These are phyloP conservation scores for Amblyjoppa fuscipennis DNA, from an alignment of 2,888 invertebrate genomes.

Conservation along the genomic window DNA sequence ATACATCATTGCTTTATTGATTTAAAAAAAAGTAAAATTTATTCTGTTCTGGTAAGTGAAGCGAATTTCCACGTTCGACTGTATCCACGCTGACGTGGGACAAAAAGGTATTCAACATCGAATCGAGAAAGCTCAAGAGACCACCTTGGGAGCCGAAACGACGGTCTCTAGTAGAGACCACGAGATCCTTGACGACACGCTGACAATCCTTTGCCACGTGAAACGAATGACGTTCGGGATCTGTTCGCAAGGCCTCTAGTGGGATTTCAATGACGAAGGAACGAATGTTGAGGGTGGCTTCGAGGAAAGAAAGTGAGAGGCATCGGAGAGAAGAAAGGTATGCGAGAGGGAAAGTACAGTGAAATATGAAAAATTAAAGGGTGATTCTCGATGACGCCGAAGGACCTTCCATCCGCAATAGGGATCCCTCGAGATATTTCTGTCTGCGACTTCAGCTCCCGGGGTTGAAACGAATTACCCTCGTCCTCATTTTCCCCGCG, in stretches of 20 bases:
- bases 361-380: slow-evolving; percentile 29
- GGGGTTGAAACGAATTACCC: slow-evolving; percentile 31
- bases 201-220: slow-evolving; percentile 66
- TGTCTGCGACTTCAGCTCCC: slow-evolving; percentile 26
- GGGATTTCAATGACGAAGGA: slow-evolving; percentile 51
- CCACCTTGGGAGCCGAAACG: slow-evolving; percentile 38
- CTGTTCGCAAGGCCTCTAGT: slow-evolving; percentile 12
- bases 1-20: not conserved
- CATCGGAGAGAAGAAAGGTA: not conserved
- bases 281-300: slow-evolving; percentile 42
- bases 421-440: slow-evolving; percentile 30
- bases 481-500: slow-evolving; percentile 50
- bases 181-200: slow-evolving; percentile 46
- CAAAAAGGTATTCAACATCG: not conserved
- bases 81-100: not conserved
- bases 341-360: not conserved
- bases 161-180: slow-evolving; percentile 15
- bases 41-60: not conserved
- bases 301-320: slow-evolving; percentile 25
- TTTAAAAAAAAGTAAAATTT: not conserved
- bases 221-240: slow-evolving; percentile 63
- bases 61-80: slow-evolving; percentile 5
- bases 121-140: slow-evolving; percentile 37
- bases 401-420: slow-evolving; percentile 52
- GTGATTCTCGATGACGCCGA: slow-evolving; percentile 40